Percentiles rank a stretch among this genome's conserved stretches.
phyloP scores from a whole-genome alignment of 2,113 vertebrate genomes.

The Xiphophorus couchianus region DNA sequence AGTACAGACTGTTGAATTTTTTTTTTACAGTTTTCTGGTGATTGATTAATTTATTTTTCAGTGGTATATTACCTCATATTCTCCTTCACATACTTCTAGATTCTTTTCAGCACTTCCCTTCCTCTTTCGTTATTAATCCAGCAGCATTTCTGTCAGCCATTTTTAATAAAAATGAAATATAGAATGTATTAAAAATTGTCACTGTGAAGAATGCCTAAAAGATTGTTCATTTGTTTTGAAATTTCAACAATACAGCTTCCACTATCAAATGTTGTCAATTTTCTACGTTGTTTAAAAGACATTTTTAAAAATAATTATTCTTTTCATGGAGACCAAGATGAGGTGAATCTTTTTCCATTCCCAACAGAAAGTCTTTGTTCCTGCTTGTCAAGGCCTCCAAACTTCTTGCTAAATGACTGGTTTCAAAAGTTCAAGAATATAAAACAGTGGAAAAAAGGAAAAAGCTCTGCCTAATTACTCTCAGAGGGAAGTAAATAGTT shows the following conservation, averaged over 20 bases:
- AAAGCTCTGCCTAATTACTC: slow-evolving; percentile 73
- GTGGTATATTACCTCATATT: neutral
- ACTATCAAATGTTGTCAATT: neutral
- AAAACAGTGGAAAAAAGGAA: slow-evolving; percentile 31
- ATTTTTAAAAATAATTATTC: neutral
- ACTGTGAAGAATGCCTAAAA: slow-evolving; percentile 14
- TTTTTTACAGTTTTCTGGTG: neutral
- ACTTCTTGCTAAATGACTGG: slow-evolving; percentile 22
- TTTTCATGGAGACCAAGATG: neutral
- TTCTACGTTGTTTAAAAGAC: neutral
- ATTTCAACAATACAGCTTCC: neutral
- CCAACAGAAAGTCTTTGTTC: neutral
- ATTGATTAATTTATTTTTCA: neutral
- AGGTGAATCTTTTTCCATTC: slow-evolving; percentile 1
- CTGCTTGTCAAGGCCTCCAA: slow-evolving; percentile 15
- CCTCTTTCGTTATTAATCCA: neutral
- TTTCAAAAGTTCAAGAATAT: slow-evolving; percentile 57
- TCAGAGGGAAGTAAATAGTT: slow-evolving; percentile 78
- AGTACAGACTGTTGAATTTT: neutral
- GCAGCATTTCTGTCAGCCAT: slow-evolving; percentile 1
- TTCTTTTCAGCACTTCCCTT: neutral
- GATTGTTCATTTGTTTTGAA: neutral
- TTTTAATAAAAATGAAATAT: slow-evolving; percentile 4
- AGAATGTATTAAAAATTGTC: neutral
- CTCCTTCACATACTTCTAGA: neutral